These are phyloP conservation scores for Myioborus miniatus DNA, from an alignment of 2,797 vertebrate species.

Conservation along the genomic window DNA sequence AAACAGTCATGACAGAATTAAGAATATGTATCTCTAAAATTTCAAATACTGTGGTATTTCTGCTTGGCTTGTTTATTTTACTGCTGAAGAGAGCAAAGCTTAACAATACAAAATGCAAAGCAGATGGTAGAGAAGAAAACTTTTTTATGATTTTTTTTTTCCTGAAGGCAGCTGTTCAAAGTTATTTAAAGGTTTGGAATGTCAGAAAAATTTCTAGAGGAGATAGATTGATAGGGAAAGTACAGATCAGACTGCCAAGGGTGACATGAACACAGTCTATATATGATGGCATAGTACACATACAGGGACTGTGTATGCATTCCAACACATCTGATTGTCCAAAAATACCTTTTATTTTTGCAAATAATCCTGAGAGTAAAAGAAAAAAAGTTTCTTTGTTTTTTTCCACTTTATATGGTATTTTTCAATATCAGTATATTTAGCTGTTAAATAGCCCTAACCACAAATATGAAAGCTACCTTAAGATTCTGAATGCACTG, in stretches of 20 bases:
- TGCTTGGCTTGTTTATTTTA: neutral
- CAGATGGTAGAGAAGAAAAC: slow-evolving; percentile 39
- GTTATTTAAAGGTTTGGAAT: slow-evolving; percentile 58
- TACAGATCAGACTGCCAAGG: neutral
- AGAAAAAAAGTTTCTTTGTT: neutral
- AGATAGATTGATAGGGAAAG: slow-evolving; percentile 23
- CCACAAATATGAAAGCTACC: neutral
- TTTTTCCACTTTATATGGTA: neutral
- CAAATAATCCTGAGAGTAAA: neutral
- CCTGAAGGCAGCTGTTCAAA: slow-evolving; percentile 43
- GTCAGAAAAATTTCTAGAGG: slow-evolving; percentile 34
- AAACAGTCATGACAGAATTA: neutral
- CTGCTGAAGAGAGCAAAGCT: neutral
- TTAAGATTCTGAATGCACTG: neutral
- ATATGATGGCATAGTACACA: neutral
- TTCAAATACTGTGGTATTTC: neutral
- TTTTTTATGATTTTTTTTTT: neutral
- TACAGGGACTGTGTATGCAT: neutral
- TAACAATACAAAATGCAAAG: slow-evolving; percentile 42
- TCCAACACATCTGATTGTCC: neutral
- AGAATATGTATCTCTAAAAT: neutral
- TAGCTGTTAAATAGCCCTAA: neutral
- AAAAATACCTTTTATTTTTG: neutral
- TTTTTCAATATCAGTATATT: neutral
- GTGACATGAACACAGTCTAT: slow-evolving; percentile 4